A percentile compares a stretch with the other conserved stretches of the same genome.
Evolutionary conservation across 2,888 invertebrate species (phyloP).

Genomic region (Corythucha ciliata): DNA sequence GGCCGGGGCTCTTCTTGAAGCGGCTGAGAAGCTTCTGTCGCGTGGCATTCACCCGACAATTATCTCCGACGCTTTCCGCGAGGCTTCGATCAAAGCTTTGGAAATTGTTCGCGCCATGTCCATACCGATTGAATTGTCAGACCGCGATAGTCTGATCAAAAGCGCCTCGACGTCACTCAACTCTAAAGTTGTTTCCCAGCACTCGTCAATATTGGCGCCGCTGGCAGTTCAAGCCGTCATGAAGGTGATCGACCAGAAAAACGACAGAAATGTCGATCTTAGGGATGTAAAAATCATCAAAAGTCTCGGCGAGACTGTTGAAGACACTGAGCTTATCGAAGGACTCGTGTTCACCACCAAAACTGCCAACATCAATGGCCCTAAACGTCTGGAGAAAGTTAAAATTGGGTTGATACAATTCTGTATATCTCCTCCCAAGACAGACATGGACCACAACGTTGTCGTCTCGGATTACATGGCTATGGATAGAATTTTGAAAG

Average conservation of each 20-base stretch:
- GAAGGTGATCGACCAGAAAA: conserved; percentile 64
- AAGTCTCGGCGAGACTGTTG: conserved; percentile 92
- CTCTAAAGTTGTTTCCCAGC: conserved; percentile 98
- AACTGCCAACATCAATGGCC: conserved; percentile 81
- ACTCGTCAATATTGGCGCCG: conserved; percentile 88
- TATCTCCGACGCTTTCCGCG: conserved; percentile 94
- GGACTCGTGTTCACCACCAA: conserved; percentile 92
- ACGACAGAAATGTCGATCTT: conserved; percentile 74
- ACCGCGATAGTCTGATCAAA: conserved; percentile 79
- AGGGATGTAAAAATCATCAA: conserved; percentile 94
- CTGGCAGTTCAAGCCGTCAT: conserved; percentile 96
- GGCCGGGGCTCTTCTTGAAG: conserved; percentile 91
- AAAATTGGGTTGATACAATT: conserved; percentile 99
- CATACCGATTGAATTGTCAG: conserved; percentile 71
- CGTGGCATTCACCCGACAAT: conserved; percentile 96
- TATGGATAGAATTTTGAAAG: conserved; percentile 96
- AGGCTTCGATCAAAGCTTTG: conserved; percentile 65
- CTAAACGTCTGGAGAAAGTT: conserved; percentile 89
- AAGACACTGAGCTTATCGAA: conserved; percentile 90
- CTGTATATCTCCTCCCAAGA: conserved; percentile 98
- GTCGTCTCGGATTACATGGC: conserved; percentile 98
- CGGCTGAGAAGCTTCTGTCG: conserved; percentile 79
- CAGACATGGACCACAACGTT: conserved; percentile 95
- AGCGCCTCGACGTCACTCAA: conserved; percentile 97
- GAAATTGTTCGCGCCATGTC: conserved; percentile 75